phyloP scores from a whole-genome alignment of 2,113 vertebrate species.

The Bungarus multicinctus region DNA sequence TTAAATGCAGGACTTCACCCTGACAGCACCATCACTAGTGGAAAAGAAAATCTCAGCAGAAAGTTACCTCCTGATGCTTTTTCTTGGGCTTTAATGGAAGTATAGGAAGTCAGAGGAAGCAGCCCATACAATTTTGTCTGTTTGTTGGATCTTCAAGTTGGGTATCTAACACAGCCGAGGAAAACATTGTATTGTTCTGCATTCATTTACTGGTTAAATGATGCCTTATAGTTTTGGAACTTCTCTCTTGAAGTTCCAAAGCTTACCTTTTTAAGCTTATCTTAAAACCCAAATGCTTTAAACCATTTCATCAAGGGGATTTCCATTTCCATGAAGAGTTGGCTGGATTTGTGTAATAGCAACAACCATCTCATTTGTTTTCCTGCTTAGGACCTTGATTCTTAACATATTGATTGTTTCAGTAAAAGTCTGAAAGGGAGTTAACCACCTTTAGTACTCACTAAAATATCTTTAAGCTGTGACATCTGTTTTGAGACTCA shows the following conservation, averaged over 20 bases:
- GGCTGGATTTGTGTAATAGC: background rate
- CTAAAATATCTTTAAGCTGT: background rate
- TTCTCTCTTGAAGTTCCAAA: background rate
- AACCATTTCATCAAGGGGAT: background rate
- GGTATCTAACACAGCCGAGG: background rate
- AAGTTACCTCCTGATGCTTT: background rate
- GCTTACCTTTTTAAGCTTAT: background rate
- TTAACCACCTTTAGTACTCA: background rate
- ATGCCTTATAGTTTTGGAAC: background rate
- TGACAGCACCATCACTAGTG: background rate
- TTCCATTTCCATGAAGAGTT: background rate
- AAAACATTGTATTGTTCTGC: background rate
- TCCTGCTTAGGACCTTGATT: background rate
- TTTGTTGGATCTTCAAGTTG: background rate
- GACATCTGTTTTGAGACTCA: background rate
- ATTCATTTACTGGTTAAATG: conserved; percentile 7
- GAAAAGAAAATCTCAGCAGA: background rate
- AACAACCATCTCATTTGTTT: background rate
- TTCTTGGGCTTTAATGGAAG: background rate
- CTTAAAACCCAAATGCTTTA: background rate
- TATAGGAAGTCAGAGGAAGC: background rate
- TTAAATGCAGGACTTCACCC: background rate
- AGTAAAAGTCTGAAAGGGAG: background rate
- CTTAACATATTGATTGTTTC: background rate
- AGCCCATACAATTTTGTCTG: background rate